Base-by-base conservation (phyloP, 2,113 vertebrate genomes). In the Elephas maximus region DNA sequence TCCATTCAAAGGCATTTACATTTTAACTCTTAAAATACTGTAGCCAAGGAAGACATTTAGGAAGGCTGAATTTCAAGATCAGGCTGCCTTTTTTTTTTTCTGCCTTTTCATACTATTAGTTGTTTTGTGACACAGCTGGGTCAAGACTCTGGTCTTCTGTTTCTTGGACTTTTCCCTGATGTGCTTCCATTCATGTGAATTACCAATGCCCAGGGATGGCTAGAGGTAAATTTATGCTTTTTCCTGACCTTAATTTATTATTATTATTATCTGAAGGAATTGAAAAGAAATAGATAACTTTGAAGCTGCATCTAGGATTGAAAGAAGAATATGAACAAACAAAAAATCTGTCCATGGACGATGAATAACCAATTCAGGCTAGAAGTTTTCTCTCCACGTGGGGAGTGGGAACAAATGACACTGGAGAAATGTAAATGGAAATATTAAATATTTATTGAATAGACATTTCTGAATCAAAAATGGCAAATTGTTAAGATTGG, bases 21-120 rank as follows among this genome's bases (percentile, higher is more conserved):
- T 5, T n/a, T 45, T 78, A 73, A 73, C 30, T 92, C 14, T 44
- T 57, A 26, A 89, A 83, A 77, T 28, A 74, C 7, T 62, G 0
- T 48, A 60, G 24, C n/a, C 23, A 77, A 74, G n/a, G 2, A 33
- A 24, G 76, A 24, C 4, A 23, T n/a, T n/a, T 76, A 87, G 11
- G 48, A 26, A 24, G 14, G 2, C 60, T 17, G 67, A 69, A 24
- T 1, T 63, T 12, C 15, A 60, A 0, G 1, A 37, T 24, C 5
- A n/a, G 30, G 1, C 53, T 0, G 18, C 8, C 20, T 6, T 5
- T 44, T 10, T 23, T 2, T 2, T 14, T 1, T 10, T 45, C 12
- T 60, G 10, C 9, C 33, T 24, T 8, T 10, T 41, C 9, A 21
- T 2, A 0, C 2, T 18, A 28, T 5, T 33, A 3, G 21, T 10